Conservation (phyloP, 1,140 invertebrate genomes). For the Drosophila ananassae region DNA sequence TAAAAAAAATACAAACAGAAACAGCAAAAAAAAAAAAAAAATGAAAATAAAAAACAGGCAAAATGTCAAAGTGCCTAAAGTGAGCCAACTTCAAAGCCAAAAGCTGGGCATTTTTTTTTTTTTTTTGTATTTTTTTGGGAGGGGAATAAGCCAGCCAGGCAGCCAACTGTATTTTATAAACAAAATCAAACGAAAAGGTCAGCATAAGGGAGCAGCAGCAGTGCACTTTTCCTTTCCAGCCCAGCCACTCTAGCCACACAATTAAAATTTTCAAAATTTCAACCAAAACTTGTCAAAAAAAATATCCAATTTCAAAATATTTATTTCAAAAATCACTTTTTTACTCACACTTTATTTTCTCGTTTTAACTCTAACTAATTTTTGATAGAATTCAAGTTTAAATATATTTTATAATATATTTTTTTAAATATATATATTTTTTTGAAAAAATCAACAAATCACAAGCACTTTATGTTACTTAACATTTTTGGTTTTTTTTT, state of each 20-base stretch:
- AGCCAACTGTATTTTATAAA: constrained; percentile 46
- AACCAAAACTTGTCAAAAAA: neutral
- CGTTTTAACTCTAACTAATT: constrained; percentile 1
- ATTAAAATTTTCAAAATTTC: neutral
- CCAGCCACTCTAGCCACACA: neutral
- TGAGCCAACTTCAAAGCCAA: constrained; percentile 31
- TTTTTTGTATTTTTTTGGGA: constrained; percentile 2
- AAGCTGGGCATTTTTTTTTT: constrained; percentile 15
- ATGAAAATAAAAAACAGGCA: neutral
- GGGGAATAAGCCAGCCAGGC: neutral
- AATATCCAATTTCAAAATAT: too few species aligned
- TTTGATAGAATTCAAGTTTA: neutral
- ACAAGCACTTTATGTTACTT: constrained; percentile 24
- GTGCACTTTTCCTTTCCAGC: constrained; percentile 7
- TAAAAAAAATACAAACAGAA: neutral
- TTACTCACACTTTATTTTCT: constrained; percentile 24
- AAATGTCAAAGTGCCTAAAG: constrained; percentile 41
- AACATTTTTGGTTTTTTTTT: constrained; percentile 16
- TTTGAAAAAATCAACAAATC: constrained; percentile 8
- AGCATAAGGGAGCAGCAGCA: constrained; percentile 33
- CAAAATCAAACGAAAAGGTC: constrained; percentile 52
- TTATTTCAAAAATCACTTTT: constrained; percentile 2
- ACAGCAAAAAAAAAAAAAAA: constrained; percentile 1
- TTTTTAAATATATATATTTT: neutral
- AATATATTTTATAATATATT: constrained; percentile 2